These are phyloP conservation scores for Bellardia bayeri DNA, from an alignment of 2,888 invertebrate species.

Conservation along the genomic window DNA sequence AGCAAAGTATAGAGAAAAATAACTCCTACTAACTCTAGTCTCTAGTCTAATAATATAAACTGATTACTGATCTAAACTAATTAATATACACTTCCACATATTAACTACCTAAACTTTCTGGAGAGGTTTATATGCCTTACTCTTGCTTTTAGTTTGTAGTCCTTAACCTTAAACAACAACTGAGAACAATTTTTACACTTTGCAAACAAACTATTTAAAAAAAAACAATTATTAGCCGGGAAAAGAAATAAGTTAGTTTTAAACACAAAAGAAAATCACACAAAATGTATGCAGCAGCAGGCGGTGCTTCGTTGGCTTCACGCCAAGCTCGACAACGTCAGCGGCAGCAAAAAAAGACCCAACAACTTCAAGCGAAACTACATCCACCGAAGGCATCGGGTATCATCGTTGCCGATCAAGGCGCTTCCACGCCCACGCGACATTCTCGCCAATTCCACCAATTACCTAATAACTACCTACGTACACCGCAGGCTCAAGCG, in stretches of 20 bases:
- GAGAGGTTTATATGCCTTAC: neutral
- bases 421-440: constrained; percentile 81
- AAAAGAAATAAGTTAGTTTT: constrained; percentile 55
- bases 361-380: constrained; percentile 85
- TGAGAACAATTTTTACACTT: constrained; percentile 28
- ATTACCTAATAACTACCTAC: constrained; percentile 85
- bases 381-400: constrained; percentile 84
- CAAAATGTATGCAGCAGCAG: constrained; percentile 94
- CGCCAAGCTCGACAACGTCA: constrained; percentile 90
- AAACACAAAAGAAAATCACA: constrained; percentile 25
- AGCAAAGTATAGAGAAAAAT: neutral
- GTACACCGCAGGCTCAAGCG: constrained; percentile 82
- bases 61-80: no score
- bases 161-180: neutral
- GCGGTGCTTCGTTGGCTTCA: constrained; percentile 94
- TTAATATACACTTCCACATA: no score
- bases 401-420: constrained; percentile 77
- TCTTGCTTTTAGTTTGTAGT: constrained; percentile 16
- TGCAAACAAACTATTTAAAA: neutral
- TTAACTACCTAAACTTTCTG: constrained; percentile 3
- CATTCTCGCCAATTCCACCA: constrained; percentile 86
- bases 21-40: neutral
- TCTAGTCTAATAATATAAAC: constrained; percentile 1
- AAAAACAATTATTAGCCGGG: neutral
- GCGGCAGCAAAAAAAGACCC: constrained; percentile 85